A percentile compares a stretch with the other conserved stretches of the same genome.
These are phyloP conservation scores for Prietella phreatophila DNA, from an alignment of 2,113 vertebrate species.

Conservation along the genomic window DNA sequence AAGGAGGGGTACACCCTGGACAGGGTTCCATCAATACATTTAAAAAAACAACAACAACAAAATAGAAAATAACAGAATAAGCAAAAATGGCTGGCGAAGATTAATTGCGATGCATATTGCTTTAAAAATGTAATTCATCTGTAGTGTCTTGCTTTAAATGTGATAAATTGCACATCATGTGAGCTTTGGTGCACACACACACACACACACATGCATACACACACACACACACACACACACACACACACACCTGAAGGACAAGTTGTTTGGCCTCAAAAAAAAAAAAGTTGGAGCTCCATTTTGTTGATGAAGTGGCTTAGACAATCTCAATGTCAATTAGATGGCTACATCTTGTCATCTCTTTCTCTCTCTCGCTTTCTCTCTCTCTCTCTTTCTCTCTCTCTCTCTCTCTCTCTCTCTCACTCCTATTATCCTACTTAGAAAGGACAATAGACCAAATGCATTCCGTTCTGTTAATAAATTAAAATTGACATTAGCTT, in stretches of 20 bases:
- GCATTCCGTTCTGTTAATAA: background rate
- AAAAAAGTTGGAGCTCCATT: background rate
- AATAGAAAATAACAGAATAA: no score
- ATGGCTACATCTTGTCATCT: background rate
- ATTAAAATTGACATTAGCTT: constrained; percentile 23
- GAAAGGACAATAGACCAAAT: background rate
- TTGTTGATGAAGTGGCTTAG: constrained; percentile 12
- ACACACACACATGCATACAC: background rate
- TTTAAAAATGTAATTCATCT: background rate
- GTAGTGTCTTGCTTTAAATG: background rate
- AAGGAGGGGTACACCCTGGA: no score
- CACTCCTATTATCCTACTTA: background rate
- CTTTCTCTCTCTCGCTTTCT: background rate
- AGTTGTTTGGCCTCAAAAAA: background rate
- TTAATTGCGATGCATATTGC: background rate
- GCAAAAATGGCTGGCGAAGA: background rate
- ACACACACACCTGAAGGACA: background rate
- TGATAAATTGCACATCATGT: background rate
- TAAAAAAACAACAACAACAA: no score
- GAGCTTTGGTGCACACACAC: background rate
- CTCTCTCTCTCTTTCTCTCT: background rate
- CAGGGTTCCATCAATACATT: no score
- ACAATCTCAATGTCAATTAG: constrained; percentile 36
- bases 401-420: background rate
- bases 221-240: background rate